Percentiles rank a stretch among this genome's conserved stretches.
Evolutionary conservation across 2,113 vertebrate genomes (phyloP).

Genomic region (Lampris incognitus): DNA sequence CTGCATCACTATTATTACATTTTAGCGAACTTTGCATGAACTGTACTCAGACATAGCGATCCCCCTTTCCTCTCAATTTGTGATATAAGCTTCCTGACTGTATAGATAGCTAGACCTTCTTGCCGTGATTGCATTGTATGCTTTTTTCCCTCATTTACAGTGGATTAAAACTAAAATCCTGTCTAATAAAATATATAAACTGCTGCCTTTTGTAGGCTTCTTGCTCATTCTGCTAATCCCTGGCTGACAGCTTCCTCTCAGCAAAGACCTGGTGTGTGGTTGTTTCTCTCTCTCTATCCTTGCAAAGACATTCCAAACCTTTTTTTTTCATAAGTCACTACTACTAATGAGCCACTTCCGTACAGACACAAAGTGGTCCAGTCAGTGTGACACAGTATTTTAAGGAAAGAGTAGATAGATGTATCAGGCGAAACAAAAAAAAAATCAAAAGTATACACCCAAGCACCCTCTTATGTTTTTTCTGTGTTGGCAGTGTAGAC

Average conservation of each 20-base stretch:
- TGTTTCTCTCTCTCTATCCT: conserved; percentile 27
- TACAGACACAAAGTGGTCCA: conserved; percentile 12
- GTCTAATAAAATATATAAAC: conserved; percentile 75
- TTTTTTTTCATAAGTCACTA: conserved; percentile 20
- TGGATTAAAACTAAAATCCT: conserved; percentile 80
- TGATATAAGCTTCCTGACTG: conserved; percentile 45
- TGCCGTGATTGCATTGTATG: conserved; percentile 57
- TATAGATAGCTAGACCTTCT: conserved; percentile 54
- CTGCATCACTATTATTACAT: neutral
- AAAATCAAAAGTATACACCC: conserved; percentile 39
- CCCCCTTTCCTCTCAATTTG: conserved; percentile 12
- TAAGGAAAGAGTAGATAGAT: conserved; percentile 18
- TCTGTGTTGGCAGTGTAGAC: conserved; percentile 16
- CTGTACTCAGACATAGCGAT: neutral
- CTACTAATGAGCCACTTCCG: conserved; percentile 29
- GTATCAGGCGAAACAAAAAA: too few relatives aligned
- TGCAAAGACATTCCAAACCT: conserved; percentile 27
- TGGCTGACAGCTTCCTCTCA: conserved; percentile 73
- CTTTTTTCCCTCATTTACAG: conserved; percentile 68
- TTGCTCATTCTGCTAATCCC: conserved; percentile 78
- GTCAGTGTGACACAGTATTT: conserved; percentile 25
- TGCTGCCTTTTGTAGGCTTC: conserved; percentile 75
- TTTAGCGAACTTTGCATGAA: neutral
- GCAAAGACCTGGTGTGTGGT: conserved; percentile 61
- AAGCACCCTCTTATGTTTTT: conserved; percentile 26